Conservation (phyloP, 1,140 invertebrate species). For the Diorhabda elongata region DNA sequence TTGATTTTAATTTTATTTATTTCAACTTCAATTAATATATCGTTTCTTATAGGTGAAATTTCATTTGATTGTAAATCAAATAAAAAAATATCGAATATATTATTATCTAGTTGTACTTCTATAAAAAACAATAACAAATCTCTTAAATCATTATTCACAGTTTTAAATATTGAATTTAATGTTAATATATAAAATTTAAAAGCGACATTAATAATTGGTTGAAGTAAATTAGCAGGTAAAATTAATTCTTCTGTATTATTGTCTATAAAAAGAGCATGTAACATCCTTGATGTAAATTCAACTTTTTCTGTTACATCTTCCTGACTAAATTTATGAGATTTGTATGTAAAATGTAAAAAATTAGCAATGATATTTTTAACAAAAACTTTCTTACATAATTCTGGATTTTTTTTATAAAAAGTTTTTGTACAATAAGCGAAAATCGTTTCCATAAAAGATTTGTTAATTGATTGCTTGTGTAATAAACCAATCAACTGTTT, state of each 20-base stretch:
- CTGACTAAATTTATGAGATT: constrained; percentile 30
- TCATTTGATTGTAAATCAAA: constrained; percentile 26
- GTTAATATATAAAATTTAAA: constrained; percentile 34
- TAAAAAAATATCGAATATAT: constrained; percentile 36
- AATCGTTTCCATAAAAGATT: constrained; percentile 20
- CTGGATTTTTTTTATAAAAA: constrained; percentile 51
- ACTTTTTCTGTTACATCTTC: constrained; percentile 45
- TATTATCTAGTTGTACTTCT: constrained; percentile 11
- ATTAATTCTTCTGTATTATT: constrained; percentile 15
- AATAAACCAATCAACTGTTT: constrained; percentile 52
- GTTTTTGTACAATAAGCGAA: constrained; percentile 49
- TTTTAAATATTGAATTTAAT: constrained; percentile 22
- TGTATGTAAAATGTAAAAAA: constrained; percentile 46
- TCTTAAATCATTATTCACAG: constrained; percentile 27
- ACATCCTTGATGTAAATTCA: constrained; percentile 46
- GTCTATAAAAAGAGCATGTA: constrained; percentile 47
- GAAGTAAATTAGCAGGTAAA: constrained; percentile 31
- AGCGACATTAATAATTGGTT: constrained; percentile 28
- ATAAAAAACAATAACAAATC: constrained; percentile 33
- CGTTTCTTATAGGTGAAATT: constrained; percentile 24
- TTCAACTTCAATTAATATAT: constrained; percentile 23
- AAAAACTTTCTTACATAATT: constrained; percentile 47
- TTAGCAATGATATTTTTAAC: constrained; percentile 44
- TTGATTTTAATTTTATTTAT: constrained; percentile 20
- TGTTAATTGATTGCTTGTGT: constrained; percentile 38